Percentiles rank a stretch among this genome's conserved stretches.
phyloP scores from a whole-genome alignment of 2,888 invertebrate species.

The Apamea crenata region DNA sequence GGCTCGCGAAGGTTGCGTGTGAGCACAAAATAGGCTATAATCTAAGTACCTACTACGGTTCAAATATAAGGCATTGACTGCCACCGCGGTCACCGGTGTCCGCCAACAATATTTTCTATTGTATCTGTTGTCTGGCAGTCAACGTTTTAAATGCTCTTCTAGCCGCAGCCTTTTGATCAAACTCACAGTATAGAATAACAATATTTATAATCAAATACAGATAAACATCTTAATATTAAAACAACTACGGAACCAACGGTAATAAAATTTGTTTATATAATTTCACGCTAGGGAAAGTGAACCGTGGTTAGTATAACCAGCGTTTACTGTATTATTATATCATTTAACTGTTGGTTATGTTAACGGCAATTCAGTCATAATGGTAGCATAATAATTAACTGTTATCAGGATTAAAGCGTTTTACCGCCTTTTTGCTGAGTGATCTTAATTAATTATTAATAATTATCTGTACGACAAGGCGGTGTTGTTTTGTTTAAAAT shows the following conservation, averaged over 20 bases:
- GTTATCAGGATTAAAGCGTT: neutral
- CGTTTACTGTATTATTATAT: slow-evolving; percentile 22
- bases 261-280: slow-evolving; percentile 20
- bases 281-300: slow-evolving; percentile 30
- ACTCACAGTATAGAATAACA: neutral
- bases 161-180: neutral
- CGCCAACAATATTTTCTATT: no score
- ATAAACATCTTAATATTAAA: neutral
- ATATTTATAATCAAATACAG: neutral
- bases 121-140: no score
- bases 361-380: neutral
- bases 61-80: no score
- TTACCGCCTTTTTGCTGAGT: neutral
- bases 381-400: neutral
- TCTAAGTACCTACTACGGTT: no score
- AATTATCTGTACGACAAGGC: neutral
- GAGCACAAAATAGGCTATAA: no score
- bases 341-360: slow-evolving; percentile 25
- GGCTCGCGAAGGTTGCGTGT: no score
- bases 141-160: neutral
- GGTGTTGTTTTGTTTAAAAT: neutral
- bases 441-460: neutral
- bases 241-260: slow-evolving; percentile 10
- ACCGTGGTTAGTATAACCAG: slow-evolving; percentile 1
- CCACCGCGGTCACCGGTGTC: no score